These are phyloP conservation scores for Neolamprologus falcicula DNA, from an alignment of 2,113 vertebrate species.

Conservation along the genomic window DNA sequence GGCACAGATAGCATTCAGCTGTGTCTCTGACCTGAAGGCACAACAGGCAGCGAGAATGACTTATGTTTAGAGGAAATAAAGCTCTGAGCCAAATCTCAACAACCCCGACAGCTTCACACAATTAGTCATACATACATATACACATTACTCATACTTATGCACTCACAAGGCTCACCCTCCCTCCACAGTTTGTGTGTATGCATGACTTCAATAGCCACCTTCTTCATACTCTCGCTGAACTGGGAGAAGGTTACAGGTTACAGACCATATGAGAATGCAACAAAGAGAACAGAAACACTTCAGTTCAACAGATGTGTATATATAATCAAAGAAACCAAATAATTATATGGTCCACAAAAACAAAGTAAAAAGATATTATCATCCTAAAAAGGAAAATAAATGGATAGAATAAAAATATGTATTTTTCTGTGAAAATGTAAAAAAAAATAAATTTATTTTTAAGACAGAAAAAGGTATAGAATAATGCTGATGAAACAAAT, in stretches of 20 bases:
- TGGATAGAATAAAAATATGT: background rate
- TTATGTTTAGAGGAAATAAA: conserved; percentile 26
- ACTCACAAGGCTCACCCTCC: background rate
- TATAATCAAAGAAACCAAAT: background rate
- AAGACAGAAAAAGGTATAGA: background rate
- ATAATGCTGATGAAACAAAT: background rate
- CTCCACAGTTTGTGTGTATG: background rate
- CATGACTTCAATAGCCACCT: background rate
- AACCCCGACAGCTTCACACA: background rate
- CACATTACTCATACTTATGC: background rate
- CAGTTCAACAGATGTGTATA: background rate
- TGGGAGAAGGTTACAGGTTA: background rate
- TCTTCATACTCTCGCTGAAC: background rate
- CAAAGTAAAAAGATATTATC: background rate
- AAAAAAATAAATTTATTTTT: background rate
- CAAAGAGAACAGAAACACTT: background rate
- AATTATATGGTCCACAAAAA: background rate
- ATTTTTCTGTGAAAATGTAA: background rate
- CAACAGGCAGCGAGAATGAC: background rate
- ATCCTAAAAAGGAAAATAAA: background rate
- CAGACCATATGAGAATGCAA: background rate
- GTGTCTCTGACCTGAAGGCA: conserved; percentile 4
- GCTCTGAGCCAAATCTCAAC: background rate
- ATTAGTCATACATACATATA: conserved; percentile 3
- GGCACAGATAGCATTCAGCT: background rate